Evolutionary conservation across 2,113 vertebrate genomes (phyloP).

Genomic region (Cyphotilapia sp.): DNA sequence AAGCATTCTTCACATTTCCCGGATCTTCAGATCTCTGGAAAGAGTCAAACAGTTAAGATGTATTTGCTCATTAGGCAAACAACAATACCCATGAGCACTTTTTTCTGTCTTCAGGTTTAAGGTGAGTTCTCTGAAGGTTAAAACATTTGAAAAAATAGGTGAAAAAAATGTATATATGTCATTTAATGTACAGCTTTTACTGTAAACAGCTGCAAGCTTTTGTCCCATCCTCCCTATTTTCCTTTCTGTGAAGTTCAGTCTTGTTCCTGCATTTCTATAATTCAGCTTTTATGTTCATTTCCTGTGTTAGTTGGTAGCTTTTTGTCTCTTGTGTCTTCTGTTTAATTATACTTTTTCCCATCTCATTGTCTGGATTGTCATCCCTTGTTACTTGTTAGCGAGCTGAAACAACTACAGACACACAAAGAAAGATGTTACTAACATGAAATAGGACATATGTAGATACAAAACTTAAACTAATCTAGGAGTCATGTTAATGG

Average conservation of each 20-base stretch:
- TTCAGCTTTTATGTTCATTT: neutral
- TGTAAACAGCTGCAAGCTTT: neutral
- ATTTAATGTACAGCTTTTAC: neutral
- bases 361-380: neutral
- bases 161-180: neutral
- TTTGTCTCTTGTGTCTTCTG: neutral
- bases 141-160: neutral
- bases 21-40: neutral
- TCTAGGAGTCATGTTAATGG: neutral
- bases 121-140: neutral
- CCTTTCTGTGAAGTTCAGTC: neutral
- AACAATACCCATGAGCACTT: neutral
- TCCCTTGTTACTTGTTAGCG: neutral
- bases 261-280: neutral
- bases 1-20: conserved; percentile 49
- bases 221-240: neutral
- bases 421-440: neutral
- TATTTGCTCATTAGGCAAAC: neutral
- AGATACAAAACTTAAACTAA: neutral
- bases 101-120: neutral
- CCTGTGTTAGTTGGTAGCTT: neutral
- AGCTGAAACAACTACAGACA: neutral
- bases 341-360: neutral
- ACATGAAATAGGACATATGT: neutral
- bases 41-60: neutral